Evolutionary conservation across 2,888 invertebrate species (phyloP), one percentile per base, ranked within the genome.

Genomic region (Campaea margaritaria): DNA sequence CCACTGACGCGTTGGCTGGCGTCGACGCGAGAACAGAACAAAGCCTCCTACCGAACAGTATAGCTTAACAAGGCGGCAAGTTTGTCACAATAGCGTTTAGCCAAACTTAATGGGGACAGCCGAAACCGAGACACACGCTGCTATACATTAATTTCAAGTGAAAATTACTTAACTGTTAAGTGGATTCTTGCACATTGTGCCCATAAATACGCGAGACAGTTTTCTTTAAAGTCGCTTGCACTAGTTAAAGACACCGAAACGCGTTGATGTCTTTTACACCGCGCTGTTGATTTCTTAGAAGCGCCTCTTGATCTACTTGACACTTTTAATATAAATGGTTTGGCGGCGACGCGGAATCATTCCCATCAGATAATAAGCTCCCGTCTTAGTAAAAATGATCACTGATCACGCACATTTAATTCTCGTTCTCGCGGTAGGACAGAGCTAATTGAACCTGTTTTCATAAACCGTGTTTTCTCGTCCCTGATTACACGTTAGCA

Each of bases 11-110:
- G 31, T 9, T 9, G 31, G 10, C 31, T 31, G 31, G 10, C 31
- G 7, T 59, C 70, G 70, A 67, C 68, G 68, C 70, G 67, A 67
- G 79, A 82, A 72, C 60, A 79, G 73, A 79, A 82, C 81, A 85
- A 82, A 85, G 68, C 66, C 63, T 60, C 65, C 65, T 60, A 68
- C 70, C 68, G 71, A 77, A 74, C 70, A 69, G 67, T 66, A 63
- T 66, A 65, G 67, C 70, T 61, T 73, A 78, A 49, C 69, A 75
- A 72, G 67, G 60, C 64, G 59, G 58, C 70, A 65, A 72, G 62
- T 69, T 76, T 76, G 77, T 75, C 73, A 78, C 75, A 76, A 73
- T 70, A 65, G 64, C 64, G 64, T 62, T 68, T 60, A 65, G 66
- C 57, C 56, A 52, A 59, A 38, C 41, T 62, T 73, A 80, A 74